Conservation (phyloP, 2,113 vertebrate species). For the Corvus cornix region DNA sequence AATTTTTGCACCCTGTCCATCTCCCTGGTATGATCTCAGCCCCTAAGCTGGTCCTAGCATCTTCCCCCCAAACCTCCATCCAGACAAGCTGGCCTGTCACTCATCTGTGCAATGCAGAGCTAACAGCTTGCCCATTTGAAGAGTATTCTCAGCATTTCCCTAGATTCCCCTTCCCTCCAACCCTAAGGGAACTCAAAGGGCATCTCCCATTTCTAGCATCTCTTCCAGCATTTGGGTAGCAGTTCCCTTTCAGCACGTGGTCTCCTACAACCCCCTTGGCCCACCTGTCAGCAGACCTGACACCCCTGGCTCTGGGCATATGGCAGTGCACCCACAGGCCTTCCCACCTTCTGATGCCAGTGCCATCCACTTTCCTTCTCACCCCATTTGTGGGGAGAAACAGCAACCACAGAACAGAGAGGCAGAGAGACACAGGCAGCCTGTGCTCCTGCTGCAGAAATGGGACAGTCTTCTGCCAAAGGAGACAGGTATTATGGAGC, state of each 20-base stretch:
- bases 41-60: background rate
- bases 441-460: background rate
- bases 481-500: background rate
- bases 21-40: background rate
- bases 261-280: background rate
- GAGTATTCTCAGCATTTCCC: background rate
- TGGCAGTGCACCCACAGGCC: background rate
- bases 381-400: background rate
- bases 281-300: background rate
- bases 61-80: background rate
- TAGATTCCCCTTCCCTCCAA: background rate
- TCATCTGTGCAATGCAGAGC: background rate
- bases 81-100: background rate
- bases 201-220: background rate
- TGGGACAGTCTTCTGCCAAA: background rate
- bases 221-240: background rate
- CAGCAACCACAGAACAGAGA: background rate
- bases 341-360: background rate
- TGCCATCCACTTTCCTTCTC: background rate
- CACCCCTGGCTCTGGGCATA: background rate
- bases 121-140: background rate
- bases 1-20: background rate
- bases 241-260: background rate
- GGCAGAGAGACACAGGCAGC: background rate
- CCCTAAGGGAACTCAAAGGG: background rate